Evolutionary conservation across 2,113 vertebrate species (phyloP).

Genomic region (Mohoua ochrocephala): DNA sequence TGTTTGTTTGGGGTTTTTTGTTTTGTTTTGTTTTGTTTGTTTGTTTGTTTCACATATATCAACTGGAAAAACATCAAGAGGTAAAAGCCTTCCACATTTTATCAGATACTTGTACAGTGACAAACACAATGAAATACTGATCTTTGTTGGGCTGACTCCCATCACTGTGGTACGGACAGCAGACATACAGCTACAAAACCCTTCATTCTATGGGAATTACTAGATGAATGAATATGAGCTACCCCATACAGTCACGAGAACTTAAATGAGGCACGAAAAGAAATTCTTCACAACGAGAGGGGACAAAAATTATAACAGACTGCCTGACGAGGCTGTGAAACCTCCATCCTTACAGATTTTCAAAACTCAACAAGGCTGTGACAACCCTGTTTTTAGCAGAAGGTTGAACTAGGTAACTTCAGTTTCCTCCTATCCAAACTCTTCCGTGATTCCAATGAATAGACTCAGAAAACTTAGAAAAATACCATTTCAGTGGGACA

Average conservation of each 20-base stretch:
- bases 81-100: not conserved
- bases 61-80: not conserved
- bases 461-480: not conserved
- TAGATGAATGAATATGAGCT: not conserved
- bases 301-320: not conserved
- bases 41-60: not conserved
- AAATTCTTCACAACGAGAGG: not conserved
- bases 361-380: not conserved
- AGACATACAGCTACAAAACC: not conserved
- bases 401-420: not conserved
- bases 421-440: not conserved
- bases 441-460: not conserved
- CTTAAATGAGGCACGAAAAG: not conserved
- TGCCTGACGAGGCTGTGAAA: not conserved
- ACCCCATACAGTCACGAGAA: not conserved
- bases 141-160: not conserved
- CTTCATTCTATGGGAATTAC: not conserved
- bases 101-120: not conserved
- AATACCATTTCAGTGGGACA: not conserved
- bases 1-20: too few relatives aligned
- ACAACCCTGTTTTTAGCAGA: not conserved
- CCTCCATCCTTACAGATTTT: not conserved
- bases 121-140: not conserved
- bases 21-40: not conserved
- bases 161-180: not conserved